Conservation (phyloP, 2,888 invertebrate species). For the Cheilosia vulpina region DNA sequence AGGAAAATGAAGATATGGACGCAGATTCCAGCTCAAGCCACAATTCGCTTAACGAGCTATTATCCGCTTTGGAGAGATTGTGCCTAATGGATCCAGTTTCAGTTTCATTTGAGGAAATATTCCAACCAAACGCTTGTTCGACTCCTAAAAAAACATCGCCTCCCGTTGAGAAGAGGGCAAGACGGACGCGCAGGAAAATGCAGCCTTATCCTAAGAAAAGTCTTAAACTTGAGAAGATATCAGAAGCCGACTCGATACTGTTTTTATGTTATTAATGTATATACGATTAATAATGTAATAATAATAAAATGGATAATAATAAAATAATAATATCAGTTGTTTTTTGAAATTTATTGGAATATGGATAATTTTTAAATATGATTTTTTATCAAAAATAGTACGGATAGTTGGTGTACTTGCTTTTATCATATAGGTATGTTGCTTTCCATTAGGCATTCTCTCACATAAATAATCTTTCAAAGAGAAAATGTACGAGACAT, state of each 20-base stretch:
- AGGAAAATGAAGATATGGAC: background rate
- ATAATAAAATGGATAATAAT: background rate
- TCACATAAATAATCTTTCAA: too few relatives aligned
- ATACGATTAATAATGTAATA: background rate
- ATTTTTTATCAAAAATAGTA: too few relatives aligned
- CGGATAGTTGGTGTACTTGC: too few relatives aligned
- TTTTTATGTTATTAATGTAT: background rate
- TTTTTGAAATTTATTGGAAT: too few relatives aligned
- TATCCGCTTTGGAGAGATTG: slow-evolving; percentile 31
- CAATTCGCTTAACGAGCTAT: slow-evolving; percentile 9
- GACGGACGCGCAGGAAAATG: background rate
- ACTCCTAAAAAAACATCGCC: slow-evolving; percentile 23
- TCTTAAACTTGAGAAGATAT: slow-evolving; percentile 25
- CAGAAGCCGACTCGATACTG: background rate
- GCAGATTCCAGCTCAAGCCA: background rate
- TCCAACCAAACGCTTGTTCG: slow-evolving; percentile 32
- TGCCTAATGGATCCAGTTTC: slow-evolving; percentile 42
- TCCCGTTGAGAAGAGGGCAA: slow-evolving; percentile 39
- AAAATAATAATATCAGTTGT: too few relatives aligned
- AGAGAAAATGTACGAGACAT: too few relatives aligned
- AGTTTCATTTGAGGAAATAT: slow-evolving; percentile 30
- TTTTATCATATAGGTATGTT: too few relatives aligned
- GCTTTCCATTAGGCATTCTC: too few relatives aligned
- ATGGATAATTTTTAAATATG: too few relatives aligned
- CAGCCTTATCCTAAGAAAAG: slow-evolving; percentile 43